Conservation (phyloP, 2,797 vertebrate genomes). For the Nothura maculosa region DNA sequence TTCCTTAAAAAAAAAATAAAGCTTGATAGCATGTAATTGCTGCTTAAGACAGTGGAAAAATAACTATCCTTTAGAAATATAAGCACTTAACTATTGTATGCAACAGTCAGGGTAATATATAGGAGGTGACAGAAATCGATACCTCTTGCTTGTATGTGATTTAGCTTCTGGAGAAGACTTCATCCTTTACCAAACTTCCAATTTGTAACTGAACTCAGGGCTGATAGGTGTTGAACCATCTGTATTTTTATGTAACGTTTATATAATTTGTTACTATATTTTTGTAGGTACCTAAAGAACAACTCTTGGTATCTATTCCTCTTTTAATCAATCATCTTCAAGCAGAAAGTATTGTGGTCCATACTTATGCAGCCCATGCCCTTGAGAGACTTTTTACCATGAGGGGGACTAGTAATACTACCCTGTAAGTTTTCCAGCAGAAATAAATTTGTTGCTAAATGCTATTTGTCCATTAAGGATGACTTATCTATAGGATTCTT, state of each 20-base stretch:
- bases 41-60: not conserved
- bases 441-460: not conserved
- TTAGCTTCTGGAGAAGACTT: not conserved
- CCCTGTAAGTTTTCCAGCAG: slow-evolving; percentile 87
- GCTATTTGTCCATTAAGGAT: not conserved
- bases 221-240: not conserved
- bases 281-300: slow-evolving; percentile 94
- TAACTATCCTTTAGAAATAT: not conserved
- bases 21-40: not conserved
- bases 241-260: not conserved
- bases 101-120: rapidly evolving
- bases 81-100: not conserved
- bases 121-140: not conserved
- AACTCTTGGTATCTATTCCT: slow-evolving; percentile 92
- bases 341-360: slow-evolving; percentile 95
- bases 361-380: slow-evolving; percentile 96
- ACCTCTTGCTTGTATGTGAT: not conserved
- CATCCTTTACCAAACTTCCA: not conserved
- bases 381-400: slow-evolving; percentile 97
- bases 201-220: not conserved
- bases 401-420: slow-evolving; percentile 91
- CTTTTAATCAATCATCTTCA: slow-evolving; percentile 93
- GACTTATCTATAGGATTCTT: not conserved
- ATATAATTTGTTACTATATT: not conserved
- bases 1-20: not conserved